These are phyloP conservation scores for mouse (Mus musculus) DNA, from an alignment of 2,113 vertebrate genomes.

Conservation along the genomic window GRCm39 chr3:95891501-95892000, in stretches of 20 bases:
- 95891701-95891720: neutral
- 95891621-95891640: neutral
- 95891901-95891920: neutral
- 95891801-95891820: neutral
- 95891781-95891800: neutral
- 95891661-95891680: neutral
- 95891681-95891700: neutral
- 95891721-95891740: neutral
- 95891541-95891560: neutral
- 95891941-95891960: constrained; percentile 4
- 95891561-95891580: neutral
- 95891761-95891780: neutral
- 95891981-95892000: neutral
- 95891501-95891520: neutral
- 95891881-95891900: constrained; percentile 14
- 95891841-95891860: neutral
- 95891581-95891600: neutral
- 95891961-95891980: neutral
- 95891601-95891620: neutral
- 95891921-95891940: constrained; percentile 11
- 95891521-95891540: too few species aligned
- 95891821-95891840: neutral
- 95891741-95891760: neutral
- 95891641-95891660: neutral
- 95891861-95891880: neutral